Conservation (phyloP, 2,797 vertebrate species). For the Leucoraja ocellata region DNA sequence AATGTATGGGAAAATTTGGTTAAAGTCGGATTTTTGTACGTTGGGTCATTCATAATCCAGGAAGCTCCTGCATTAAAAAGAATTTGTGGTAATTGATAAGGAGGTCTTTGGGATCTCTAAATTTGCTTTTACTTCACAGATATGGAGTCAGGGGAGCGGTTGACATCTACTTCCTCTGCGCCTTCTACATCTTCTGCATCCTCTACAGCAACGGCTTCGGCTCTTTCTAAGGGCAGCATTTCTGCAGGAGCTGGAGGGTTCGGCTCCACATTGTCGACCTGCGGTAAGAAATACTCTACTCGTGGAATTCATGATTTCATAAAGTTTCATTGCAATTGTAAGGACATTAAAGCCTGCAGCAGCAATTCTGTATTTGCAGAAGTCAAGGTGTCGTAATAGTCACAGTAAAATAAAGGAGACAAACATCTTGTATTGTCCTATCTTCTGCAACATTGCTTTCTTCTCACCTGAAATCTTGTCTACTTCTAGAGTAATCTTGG, state of each 20-base stretch:
- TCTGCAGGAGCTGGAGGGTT: slow-evolving; percentile 68
- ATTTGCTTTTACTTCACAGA: slow-evolving; percentile 56
- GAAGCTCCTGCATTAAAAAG: background rate
- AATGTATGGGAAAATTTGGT: too few species aligned
- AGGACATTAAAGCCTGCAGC: background rate
- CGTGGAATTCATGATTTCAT: background rate
- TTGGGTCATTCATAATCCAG: too few species aligned
- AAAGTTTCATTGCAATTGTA: background rate
- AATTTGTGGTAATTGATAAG: background rate
- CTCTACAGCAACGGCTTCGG: slow-evolving; percentile 59
- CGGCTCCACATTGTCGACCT: slow-evolving; percentile 70
- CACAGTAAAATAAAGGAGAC: background rate
- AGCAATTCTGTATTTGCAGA: background rate
- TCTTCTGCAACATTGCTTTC: background rate
- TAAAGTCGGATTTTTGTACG: too few species aligned
- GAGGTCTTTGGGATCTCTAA: background rate
- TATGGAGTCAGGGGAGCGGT: slow-evolving; percentile 85
- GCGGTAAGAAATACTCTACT: slow-evolving; percentile 62
- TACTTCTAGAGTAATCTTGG: background rate
- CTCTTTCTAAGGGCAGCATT: slow-evolving; percentile 68
- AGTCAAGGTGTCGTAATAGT: background rate
- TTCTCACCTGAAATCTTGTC: background rate
- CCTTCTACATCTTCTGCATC: slow-evolving; percentile 70
- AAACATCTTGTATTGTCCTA: background rate
- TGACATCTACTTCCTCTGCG: slow-evolving; percentile 63